Conservation (phyloP, 2,888 invertebrate species). For the Apodemia hepburni region DNA sequence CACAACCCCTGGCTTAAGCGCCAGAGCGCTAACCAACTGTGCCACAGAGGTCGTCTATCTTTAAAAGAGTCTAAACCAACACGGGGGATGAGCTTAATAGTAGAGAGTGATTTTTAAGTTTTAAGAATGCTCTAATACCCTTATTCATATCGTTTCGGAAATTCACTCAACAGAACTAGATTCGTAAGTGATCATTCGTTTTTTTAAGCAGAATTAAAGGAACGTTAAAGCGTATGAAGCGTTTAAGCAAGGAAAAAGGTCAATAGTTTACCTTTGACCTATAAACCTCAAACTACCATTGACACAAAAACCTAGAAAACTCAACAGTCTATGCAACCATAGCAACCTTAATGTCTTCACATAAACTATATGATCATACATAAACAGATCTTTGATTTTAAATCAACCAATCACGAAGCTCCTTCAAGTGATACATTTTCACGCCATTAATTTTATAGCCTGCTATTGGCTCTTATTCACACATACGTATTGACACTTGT, state of each 20-base stretch:
- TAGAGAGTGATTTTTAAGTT: too few species aligned
- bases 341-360: constrained; percentile 2
- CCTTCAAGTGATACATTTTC: background rate
- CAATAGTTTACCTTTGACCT: constrained; percentile 13
- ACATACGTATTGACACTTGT: background rate
- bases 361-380: background rate
- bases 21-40: too few species aligned
- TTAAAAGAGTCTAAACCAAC: too few species aligned
- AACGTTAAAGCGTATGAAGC: too few species aligned
- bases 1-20: too few species aligned
- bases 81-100: too few species aligned
- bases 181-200: too few species aligned
- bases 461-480: background rate
- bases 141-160: too few species aligned
- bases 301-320: constrained; percentile 9
- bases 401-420: background rate
- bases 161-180: too few species aligned
- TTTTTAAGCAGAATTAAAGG: too few species aligned
- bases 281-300: constrained; percentile 3
- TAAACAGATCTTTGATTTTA: background rate
- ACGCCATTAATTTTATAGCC: background rate
- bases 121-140: too few species aligned
- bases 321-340: background rate
- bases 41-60: too few species aligned
- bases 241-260: constrained; percentile 14